Evolutionary conservation across 2,113 vertebrate genomes (phyloP).

Genomic region (Pachyramphus minor): DNA sequence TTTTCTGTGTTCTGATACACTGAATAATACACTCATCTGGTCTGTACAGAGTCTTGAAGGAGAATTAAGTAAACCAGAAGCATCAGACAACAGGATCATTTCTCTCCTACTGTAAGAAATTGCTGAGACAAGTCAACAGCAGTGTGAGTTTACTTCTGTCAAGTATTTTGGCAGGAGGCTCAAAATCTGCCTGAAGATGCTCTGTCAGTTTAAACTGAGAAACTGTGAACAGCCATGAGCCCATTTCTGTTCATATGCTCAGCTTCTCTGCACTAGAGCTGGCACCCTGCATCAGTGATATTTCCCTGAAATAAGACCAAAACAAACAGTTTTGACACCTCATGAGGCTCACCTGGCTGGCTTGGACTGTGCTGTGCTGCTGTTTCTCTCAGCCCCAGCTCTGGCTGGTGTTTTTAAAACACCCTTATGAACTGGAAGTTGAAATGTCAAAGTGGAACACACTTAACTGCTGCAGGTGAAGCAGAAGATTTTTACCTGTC

Average conservation of each 20-base stretch:
- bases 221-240: background rate
- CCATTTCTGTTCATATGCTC: background rate
- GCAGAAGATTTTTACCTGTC: background rate
- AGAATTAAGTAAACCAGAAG: background rate
- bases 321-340: background rate
- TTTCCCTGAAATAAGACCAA: background rate
- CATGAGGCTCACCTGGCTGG: background rate
- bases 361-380: background rate
- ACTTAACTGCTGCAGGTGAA: constrained; percentile 26
- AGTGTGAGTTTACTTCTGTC: background rate
- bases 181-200: background rate
- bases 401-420: background rate
- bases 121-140: background rate
- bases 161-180: background rate
- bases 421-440: constrained; percentile 29
- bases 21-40: background rate
- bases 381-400: background rate
- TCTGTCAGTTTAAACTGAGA: background rate
- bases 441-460: constrained; percentile 46
- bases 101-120: background rate
- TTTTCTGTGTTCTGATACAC: background rate
- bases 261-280: background rate
- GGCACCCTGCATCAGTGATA: background rate
- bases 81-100: background rate
- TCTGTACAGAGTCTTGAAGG: background rate